Percentiles rank a stretch among this genome's conserved stretches.
phyloP scores from a whole-genome alignment of 1,140 invertebrate genomes.

The Drosophila tristis region DNA sequence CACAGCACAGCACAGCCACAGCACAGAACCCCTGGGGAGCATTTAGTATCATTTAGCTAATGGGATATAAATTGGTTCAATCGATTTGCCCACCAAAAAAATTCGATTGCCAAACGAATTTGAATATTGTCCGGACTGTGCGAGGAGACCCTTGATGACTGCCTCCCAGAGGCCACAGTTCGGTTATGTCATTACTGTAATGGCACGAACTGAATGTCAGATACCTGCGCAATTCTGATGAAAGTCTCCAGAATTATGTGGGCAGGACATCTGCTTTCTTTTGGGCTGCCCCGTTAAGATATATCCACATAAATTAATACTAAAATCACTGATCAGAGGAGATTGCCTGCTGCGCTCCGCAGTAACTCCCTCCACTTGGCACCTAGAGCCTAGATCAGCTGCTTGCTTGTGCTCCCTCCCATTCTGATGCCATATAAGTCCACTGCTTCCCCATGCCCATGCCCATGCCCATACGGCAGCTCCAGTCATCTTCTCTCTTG shows the following conservation, averaged over 20 bases:
- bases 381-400: too few relatives aligned
- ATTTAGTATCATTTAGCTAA: constrained; percentile 78
- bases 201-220: not conserved
- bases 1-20: not conserved
- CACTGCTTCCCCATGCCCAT: too few relatives aligned
- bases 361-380: too few relatives aligned
- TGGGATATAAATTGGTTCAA: constrained; percentile 69
- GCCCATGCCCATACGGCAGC: constrained; percentile 21
- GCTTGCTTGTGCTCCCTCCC: too few relatives aligned
- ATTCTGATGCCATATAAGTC: too few relatives aligned
- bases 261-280: too few relatives aligned
- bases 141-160: not conserved
- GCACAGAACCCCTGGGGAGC: constrained; percentile 46
- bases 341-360: too few relatives aligned
- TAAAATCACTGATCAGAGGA: too few relatives aligned
- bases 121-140: not conserved
- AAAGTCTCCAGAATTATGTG: too few relatives aligned
- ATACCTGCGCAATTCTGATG: too few relatives aligned
- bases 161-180: constrained; percentile 25
- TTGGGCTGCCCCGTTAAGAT: too few relatives aligned
- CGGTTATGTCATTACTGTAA: constrained; percentile 46
- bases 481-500: constrained; percentile 2
- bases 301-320: too few relatives aligned
- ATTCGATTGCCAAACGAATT: constrained; percentile 31
- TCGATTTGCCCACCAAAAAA: constrained; percentile 32